Evolutionary conservation across 2,797 vertebrate genomes (phyloP), one percentile per base, ranked within the genome.

Genomic region (Heteromormyrus szaboi): DNA sequence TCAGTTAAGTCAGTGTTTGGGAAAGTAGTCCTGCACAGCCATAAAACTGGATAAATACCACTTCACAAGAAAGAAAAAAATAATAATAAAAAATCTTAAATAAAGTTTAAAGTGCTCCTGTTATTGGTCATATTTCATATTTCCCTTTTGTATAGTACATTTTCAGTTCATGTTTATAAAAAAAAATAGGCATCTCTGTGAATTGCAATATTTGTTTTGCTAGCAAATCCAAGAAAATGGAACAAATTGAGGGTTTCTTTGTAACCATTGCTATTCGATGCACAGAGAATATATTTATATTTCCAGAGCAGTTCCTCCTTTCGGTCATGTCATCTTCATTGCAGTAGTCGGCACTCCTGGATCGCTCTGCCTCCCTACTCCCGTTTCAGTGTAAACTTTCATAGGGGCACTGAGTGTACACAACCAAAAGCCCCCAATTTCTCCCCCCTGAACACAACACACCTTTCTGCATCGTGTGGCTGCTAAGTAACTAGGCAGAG

Each of bases 401-500:
- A 65, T 46, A 83, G 48, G 48, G 44, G 85, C 88, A 22, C 65
- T 59, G 88, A 89, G 79, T 62, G 85, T 59, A 62, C 68, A 50
- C 65, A 50, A 86, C 41, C 14, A 44, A 87, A 46, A 76, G 4
- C 41, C 62, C 50, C 37, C 37, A 86, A 44, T 87, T 46, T 33
- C 29, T 88, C 41, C 48, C 46, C 62, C 85, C 22, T 29, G 48
- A 81, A 44, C 84, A 79, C 48, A 89, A 56, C 54, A 46, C 51
- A 48, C 41, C 50, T 46, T 44, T 81, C 22, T 14, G 29, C 9
- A 48, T 48, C 3, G 7, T 50, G 9, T 79, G 4, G 33, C 33
- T 86, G 50, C 85, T 87, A 86, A 83, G 50, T 87, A 50, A 89
- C 87, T 81, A 12, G 88, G 89, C 89, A 91, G 88, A 86, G 76